Base-by-base conservation (phyloP, 2,113 vertebrate genomes). In the Stegastes partitus region DNA sequence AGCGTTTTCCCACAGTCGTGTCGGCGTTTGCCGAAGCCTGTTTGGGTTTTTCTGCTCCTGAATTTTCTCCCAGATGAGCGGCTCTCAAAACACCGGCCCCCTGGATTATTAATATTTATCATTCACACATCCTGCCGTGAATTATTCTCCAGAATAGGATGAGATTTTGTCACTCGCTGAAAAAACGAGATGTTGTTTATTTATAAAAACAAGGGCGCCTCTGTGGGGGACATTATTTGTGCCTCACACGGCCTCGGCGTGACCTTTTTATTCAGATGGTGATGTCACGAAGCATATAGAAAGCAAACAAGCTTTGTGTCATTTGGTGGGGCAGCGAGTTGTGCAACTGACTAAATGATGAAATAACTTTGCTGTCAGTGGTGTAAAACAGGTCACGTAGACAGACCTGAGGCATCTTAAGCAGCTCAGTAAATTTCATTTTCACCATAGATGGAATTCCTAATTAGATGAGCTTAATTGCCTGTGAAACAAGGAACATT, bases 41-140 rank as follows among this genome's bases (percentile, higher is more conserved):
- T 91, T 91, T 91, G 68, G 90, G 77, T 88, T 84, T 82, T 51
- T 70, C 83, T 75, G 83, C 31, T 45, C 58, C 65, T 68, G 73
- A 78, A 34, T 77, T 79, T 67, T 82, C 39, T 57, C 68, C 69
- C 69, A 82, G 71, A 85, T 80, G 82, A 85, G 85, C 5, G 57
- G 53, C 81, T 91, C 84, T 82, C 91, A 91, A 92, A 92, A 91
- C 91, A 92, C 70, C 8, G 37, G 85, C 64, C 71, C 74, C 21
- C 31, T 65, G 45, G 51, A 87, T 91, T 91, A 93, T 93, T 92
- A 93, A 93, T 94, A 93, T 93, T 92, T 93, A 92, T 87, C 72
- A 89, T 81, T 81, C 83, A 74, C 74, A 87, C 91, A 90, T 93
- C 92, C 92, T 92, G 90, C 86, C 63, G 16, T 66, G 80, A 82